phyloP scores from a whole-genome alignment of 2,113 vertebrate genomes.

The Microcebus murinus region DNA sequence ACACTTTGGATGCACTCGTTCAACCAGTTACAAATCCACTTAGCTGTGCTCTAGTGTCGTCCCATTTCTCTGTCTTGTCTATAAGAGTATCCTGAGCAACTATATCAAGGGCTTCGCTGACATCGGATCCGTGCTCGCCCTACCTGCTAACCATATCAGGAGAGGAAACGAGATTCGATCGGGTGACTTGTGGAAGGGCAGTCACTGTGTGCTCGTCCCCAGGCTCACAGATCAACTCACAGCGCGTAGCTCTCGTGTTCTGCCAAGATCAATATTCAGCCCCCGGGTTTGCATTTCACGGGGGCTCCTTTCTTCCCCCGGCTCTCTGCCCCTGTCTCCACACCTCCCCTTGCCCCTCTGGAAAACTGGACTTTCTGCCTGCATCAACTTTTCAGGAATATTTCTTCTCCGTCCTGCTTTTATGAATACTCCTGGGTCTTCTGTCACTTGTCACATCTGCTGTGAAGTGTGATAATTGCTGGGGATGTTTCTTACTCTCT shows the following conservation, averaged over 20 bases:
- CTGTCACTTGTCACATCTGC: not conserved
- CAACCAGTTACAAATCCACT: conserved; percentile 59
- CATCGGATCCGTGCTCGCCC: conserved; percentile 27
- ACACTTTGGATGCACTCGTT: not conserved
- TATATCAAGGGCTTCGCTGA: conserved; percentile 48
- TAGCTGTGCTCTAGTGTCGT: not conserved
- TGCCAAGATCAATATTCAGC: conserved; percentile 52
- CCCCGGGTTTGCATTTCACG: not conserved
- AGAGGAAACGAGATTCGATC: conserved; percentile 60
- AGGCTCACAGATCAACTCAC: not conserved
- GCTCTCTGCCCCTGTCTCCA: accelerated
- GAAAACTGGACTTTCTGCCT: not conserved
- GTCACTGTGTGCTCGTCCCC: not conserved
- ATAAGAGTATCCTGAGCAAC: conserved; percentile 38
- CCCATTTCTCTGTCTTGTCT: conserved; percentile 42
- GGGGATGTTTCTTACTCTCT: not conserved
- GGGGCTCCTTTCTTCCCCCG: not conserved
- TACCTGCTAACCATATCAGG: not conserved
- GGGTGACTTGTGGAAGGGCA: conserved; percentile 23
- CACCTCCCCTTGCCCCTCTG: not conserved
- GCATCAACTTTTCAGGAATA: not conserved
- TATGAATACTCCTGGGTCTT: not conserved
- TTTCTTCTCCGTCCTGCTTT: not conserved
- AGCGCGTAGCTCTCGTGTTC: not conserved
- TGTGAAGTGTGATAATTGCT: not conserved